Evolutionary conservation across 2,113 vertebrate species (phyloP).

Genomic region (Genyomyrus donnyi): DNA sequence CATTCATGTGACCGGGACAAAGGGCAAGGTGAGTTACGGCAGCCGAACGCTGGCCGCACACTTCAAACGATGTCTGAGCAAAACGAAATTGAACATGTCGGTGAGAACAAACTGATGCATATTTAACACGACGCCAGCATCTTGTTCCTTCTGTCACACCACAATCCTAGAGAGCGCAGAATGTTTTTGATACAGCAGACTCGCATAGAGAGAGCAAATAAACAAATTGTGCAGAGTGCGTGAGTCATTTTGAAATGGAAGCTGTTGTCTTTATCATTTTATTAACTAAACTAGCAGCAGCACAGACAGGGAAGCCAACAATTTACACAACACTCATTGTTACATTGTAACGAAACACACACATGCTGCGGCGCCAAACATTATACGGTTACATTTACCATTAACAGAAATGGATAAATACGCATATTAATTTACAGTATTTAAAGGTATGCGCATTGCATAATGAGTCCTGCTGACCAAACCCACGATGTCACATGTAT

Average conservation of each 20-base stretch:
- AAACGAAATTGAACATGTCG: background rate
- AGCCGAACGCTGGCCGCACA: background rate
- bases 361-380: background rate
- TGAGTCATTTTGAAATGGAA: too few relatives aligned
- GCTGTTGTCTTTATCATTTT: background rate
- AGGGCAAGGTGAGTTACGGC: slow-evolving; percentile 80
- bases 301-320: background rate
- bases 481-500: background rate
- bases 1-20: slow-evolving; percentile 91
- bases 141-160: background rate
- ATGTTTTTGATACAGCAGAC: background rate
- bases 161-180: background rate
- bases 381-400: background rate
- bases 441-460: background rate
- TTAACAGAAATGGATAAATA: too few relatives aligned
- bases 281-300: background rate
- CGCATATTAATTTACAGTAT: background rate
- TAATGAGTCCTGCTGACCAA: background rate
- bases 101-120: background rate
- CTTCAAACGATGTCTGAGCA: background rate
- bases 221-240: too few relatives aligned
- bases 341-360: background rate
- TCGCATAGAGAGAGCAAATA: too few relatives aligned
- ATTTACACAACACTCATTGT: background rate
- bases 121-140: background rate